A percentile compares a stretch with the other conserved stretches of the same genome.
Evolutionary conservation across 1,140 invertebrate genomes (phyloP).

Genomic region (Diprion similis): DNA sequence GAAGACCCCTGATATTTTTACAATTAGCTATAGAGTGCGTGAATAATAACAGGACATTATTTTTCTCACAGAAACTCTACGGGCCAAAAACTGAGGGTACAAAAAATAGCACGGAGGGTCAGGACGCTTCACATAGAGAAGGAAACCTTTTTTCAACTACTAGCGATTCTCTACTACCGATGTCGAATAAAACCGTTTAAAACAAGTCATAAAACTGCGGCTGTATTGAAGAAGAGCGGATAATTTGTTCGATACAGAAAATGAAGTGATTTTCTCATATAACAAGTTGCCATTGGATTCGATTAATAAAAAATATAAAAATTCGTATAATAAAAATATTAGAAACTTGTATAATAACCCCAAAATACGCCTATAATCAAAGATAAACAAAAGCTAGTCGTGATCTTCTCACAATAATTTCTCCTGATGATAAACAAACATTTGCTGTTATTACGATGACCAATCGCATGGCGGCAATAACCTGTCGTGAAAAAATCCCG

Average conservation of each 20-base stretch:
- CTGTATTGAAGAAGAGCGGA: background rate
- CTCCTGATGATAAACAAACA: background rate
- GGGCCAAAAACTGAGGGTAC: background rate
- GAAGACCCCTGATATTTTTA: background rate
- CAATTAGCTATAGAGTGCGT: background rate
- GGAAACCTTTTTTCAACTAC: background rate
- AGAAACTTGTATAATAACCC: background rate
- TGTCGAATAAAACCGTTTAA: background rate
- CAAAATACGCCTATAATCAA: background rate
- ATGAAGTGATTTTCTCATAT: too few species aligned
- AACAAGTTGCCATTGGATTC: too few species aligned
- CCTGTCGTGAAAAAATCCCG: background rate
- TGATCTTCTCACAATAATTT: background rate
- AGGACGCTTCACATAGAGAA: background rate
- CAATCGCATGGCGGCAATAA: background rate
- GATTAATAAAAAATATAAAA: too few species aligned
- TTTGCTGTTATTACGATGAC: background rate
- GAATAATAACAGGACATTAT: background rate
- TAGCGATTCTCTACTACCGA: background rate
- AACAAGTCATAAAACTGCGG: background rate
- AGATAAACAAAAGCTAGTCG: background rate
- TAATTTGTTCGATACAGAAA: too few species aligned
- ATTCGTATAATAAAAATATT: too few species aligned
- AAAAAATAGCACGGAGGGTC: background rate
- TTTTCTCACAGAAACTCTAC: background rate